Base-by-base conservation (phyloP, 2,888 invertebrate species). In the Argynnis bischoffii region DNA sequence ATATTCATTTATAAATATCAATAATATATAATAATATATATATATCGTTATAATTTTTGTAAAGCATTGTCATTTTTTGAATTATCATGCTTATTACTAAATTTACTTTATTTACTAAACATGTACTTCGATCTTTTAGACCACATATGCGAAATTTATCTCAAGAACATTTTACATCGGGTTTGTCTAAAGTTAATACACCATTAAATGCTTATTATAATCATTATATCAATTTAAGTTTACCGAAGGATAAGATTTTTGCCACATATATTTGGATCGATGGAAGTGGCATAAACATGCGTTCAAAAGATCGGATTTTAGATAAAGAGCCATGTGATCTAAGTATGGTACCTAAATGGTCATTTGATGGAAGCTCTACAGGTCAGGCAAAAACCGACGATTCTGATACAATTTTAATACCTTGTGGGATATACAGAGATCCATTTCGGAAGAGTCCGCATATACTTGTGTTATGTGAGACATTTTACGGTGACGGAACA, bases 341-440 rank as follows among this genome's bases (percentile, higher is more conserved):
- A 55, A 72, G 76, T 53, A 76, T 74, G 74, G 78, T 95, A 21
- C 98, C 98, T 0, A 92, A 95, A 66, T 98, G 98, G 98, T 97
- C 97, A 75, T 98, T 97, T 81, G 98, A 98, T 87, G 98, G 98
- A 69, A 98, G 97, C 83, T 98, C 98, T n/a, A 97, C 97, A 6
- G 96, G 96, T 72, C 98, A 98, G 89, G 97, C 98, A 0, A 95
- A 95, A 79, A 82, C 87, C 13, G 95, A 97, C 5, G 96, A 98
- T 83, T 97, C 98, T 14, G 99, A 99, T 83, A 96, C 97, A 59
- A 96, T 96, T 85, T 93, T 99, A 41, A 94, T 96, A 79, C 99
- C 99, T 1, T 96, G 97, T 8, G 98, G 98, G 56, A 94, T 99
- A 75, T 99, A 96, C 90, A 95, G 94, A 75, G 99, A 99, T 87